phyloP scores from a whole-genome alignment of 2,113 vertebrate genomes.

The Gorsachius goisagi region DNA sequence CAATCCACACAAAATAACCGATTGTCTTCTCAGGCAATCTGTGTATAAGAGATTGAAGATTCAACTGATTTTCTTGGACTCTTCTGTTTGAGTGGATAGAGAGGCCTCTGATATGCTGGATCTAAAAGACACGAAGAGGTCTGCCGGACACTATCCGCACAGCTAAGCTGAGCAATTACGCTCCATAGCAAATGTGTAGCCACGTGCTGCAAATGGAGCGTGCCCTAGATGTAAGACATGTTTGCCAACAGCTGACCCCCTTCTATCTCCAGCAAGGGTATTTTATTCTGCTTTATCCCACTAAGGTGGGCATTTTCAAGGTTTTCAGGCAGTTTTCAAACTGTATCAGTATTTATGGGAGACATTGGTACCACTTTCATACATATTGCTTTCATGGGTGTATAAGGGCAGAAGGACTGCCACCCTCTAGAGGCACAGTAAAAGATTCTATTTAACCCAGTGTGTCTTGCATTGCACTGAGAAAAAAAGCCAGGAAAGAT shows the following conservation, averaged over 20 bases:
- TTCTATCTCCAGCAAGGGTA: background rate
- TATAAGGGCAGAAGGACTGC: background rate
- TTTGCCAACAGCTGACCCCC: background rate
- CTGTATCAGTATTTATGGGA: background rate
- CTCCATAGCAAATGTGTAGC: background rate
- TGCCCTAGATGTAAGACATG: background rate
- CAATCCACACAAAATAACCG: background rate
- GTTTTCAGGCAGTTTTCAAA: background rate
- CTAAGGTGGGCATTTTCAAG: background rate
- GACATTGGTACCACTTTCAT: background rate
- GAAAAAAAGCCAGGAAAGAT: background rate
- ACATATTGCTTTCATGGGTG: rapidly evolving
- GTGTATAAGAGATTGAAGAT: background rate
- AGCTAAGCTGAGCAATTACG: background rate
- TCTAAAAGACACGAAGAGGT: background rate
- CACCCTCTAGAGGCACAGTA: background rate
- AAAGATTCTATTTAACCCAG: background rate
- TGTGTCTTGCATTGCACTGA: background rate
- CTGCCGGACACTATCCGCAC: rapidly evolving
- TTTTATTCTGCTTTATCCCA: background rate
- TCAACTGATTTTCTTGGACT: background rate
- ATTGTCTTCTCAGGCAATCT: background rate
- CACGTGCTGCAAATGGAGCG: rapidly evolving
- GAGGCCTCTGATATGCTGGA: background rate
- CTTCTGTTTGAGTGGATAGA: background rate